Percentiles rank a stretch among this genome's conserved stretches.
phyloP scores from a whole-genome alignment of 2,797 vertebrate genomes.

The Sebastes alutus region DNA sequence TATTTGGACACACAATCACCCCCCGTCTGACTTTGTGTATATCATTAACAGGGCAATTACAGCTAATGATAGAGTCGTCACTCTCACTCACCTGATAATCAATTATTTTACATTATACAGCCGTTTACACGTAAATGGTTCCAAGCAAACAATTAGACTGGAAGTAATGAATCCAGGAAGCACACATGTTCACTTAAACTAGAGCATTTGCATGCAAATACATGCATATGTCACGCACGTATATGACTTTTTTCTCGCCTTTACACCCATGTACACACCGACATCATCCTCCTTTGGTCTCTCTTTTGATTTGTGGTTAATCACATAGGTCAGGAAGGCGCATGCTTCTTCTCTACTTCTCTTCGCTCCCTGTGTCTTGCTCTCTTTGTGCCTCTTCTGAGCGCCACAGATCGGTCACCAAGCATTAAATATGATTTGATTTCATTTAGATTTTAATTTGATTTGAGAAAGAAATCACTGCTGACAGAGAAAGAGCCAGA shows the following conservation, averaged over 20 bases:
- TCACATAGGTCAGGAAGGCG: conserved; percentile 31
- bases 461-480: conserved; percentile 35
- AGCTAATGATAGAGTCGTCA: conserved; percentile 38
- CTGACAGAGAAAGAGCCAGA: conserved; percentile 10
- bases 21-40: conserved; percentile 45
- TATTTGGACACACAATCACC: conserved; percentile 16
- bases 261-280: not conserved
- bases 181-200: not conserved
- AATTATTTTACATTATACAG: conserved; percentile 37
- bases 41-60: conserved; percentile 64
- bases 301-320: conserved; percentile 45
- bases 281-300: conserved; percentile 20
- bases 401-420: conserved; percentile 34
- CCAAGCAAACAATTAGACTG: conserved; percentile 14
- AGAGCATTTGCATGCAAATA: not conserved
- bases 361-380: conserved; percentile 7
- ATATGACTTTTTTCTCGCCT: not conserved
- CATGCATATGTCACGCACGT: not conserved
- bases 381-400: conserved; percentile 15
- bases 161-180: conserved; percentile 29
- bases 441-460: conserved; percentile 32
- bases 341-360: not conserved
- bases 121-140: conserved; percentile 28
- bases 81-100: conserved; percentile 51
- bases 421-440: conserved; percentile 36